Conservation (phyloP, 2,113 vertebrate species). For the Micronycteris hirsuta region DNA sequence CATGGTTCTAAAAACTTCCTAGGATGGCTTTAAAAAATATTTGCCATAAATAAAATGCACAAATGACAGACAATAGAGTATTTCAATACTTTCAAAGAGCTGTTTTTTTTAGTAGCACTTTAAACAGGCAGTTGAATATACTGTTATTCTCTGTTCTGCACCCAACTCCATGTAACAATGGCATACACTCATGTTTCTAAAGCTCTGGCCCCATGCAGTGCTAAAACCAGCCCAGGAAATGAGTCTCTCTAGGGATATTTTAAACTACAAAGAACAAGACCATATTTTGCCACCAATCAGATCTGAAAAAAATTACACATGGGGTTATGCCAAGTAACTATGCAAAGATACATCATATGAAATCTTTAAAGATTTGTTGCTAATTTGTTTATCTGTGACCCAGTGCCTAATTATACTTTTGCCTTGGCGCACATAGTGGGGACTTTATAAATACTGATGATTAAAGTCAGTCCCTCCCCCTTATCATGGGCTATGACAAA, state of each 20-base stretch:
- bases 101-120: neutral
- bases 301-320: slow-evolving; percentile 14
- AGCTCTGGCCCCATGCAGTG: neutral
- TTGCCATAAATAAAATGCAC: neutral
- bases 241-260: neutral
- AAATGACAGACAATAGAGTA: neutral
- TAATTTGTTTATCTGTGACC: neutral
- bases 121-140: neutral
- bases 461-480: neutral
- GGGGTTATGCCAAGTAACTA: neutral
- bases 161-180: neutral
- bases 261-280: neutral
- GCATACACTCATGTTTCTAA: neutral
- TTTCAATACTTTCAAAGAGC: neutral
- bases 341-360: neutral
- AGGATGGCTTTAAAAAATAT: neutral
- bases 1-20: neutral
- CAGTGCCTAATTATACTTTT: neutral
- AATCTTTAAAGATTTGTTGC: neutral
- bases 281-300: neutral
- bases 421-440: neutral
- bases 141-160: neutral
- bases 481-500: neutral
- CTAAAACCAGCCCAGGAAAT: neutral
- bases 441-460: neutral